A percentile compares a stretch with the other conserved stretches of the same genome.
phyloP scores from a whole-genome alignment of 2,888 invertebrate genomes.

The Parascotia fuliginaria region DNA sequence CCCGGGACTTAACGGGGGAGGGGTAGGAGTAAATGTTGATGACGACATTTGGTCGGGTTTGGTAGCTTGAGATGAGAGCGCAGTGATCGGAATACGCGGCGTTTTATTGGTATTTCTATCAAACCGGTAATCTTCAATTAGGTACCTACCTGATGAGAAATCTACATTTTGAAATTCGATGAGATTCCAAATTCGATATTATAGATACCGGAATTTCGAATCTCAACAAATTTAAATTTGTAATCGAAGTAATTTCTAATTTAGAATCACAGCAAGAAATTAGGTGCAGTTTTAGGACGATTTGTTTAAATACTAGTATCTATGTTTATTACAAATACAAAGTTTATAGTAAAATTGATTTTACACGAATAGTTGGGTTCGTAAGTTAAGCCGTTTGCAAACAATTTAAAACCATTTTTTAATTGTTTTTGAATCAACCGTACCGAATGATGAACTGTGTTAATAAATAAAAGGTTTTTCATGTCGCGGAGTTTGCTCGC shows the following conservation, averaged over 20 bases:
- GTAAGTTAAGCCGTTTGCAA: too few relatives aligned
- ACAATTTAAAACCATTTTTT: slow-evolving; percentile 34
- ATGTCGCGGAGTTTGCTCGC: slow-evolving; percentile 55
- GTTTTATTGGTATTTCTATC: slow-evolving; percentile 29
- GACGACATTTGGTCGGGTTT: slow-evolving; percentile 74
- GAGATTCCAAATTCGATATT: too few relatives aligned
- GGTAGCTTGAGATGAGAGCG: slow-evolving; percentile 58
- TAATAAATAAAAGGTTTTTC: slow-evolving; percentile 69
- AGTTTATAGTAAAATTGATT: too few relatives aligned
- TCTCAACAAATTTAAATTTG: neutral
- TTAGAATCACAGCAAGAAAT: too few relatives aligned
- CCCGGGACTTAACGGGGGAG: slow-evolving; percentile 49
- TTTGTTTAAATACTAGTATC: too few relatives aligned
- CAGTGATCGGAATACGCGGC: slow-evolving; percentile 41
- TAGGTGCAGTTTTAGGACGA: too few relatives aligned
- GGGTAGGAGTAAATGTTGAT: slow-evolving; percentile 64
- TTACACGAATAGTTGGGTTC: too few relatives aligned
- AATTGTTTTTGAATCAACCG: slow-evolving; percentile 56
- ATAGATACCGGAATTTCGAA: neutral
- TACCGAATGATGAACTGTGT: slow-evolving; percentile 57
- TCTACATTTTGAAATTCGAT: slow-evolving; percentile 13
- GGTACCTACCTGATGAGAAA: slow-evolving; percentile 18
- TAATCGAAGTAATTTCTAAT: too few relatives aligned
- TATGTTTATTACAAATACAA: too few relatives aligned
- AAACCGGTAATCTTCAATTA: slow-evolving; percentile 28